Conservation (phyloP, 1,140 invertebrate species). For the Drosophila pectinifera region DNA sequence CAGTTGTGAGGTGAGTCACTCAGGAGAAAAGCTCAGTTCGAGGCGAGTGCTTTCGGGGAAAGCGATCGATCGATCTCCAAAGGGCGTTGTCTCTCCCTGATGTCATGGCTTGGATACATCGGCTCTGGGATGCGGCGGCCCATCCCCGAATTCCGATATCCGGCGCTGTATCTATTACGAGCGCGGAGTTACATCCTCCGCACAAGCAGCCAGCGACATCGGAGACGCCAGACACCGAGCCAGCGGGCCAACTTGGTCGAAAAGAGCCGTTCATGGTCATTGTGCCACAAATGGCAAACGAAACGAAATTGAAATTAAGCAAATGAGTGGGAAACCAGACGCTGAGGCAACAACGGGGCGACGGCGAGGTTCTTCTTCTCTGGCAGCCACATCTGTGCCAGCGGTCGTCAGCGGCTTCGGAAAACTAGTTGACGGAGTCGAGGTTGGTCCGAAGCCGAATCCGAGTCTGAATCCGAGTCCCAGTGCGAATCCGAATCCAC, state of each 20-base stretch:
- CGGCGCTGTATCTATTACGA: constrained; percentile 46
- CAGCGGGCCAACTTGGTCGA: constrained; percentile 27
- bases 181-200: constrained; percentile 77
- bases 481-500: constrained; percentile 24
- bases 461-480: constrained; percentile 27
- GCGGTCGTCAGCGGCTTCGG: constrained; percentile 11
- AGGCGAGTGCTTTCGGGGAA: constrained; percentile 34
- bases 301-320: constrained; percentile 83
- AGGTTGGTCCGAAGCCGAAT: constrained; percentile 43
- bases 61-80: constrained; percentile 20
- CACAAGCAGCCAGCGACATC: constrained; percentile 24
- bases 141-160: constrained; percentile 12
- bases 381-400: constrained; percentile 15
- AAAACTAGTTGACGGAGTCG: constrained; percentile 69
- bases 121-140: too few relatives aligned
- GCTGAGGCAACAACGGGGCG: constrained; percentile 37
- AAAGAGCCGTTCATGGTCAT: constrained; percentile 75
- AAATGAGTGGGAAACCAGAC: constrained; percentile 81
- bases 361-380: constrained; percentile 11
- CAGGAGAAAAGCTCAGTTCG: constrained; percentile 34
- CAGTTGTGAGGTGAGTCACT: constrained; percentile 22
- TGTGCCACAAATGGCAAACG: constrained; percentile 81
- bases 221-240: constrained; percentile 14
- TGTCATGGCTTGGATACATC: constrained; percentile 17
- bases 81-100: constrained; percentile 40